Conservation (phyloP, 2,113 vertebrate genomes). For the Picathartes gymnocephalus region DNA sequence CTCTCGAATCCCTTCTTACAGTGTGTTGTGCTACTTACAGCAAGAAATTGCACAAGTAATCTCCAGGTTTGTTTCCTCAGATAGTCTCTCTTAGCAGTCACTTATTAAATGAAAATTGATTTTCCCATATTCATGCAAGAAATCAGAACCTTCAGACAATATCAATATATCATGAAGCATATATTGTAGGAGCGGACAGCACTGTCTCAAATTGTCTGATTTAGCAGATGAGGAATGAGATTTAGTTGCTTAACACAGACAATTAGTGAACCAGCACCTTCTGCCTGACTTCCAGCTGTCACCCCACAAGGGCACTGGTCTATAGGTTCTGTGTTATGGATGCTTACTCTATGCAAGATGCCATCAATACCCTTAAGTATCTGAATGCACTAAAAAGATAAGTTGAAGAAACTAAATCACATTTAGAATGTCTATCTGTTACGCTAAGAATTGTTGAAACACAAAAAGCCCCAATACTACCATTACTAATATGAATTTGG, state of each 20-base stretch:
- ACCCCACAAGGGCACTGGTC: not conserved
- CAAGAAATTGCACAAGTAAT: not conserved
- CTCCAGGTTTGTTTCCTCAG: not conserved
- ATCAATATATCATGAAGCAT: not conserved
- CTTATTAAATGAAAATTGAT: conserved; percentile 3
- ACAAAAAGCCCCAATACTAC: not conserved
- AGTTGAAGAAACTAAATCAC: not conserved
- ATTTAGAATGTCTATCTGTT: not conserved
- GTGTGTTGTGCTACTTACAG: not conserved
- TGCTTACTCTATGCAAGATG: not conserved
- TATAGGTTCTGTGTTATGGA: not conserved
- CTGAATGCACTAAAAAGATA: not conserved
- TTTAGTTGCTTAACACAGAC: not conserved
- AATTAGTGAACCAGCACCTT: not conserved
- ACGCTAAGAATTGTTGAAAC: not conserved
- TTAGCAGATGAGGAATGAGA: not conserved
- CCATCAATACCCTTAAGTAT: not conserved
- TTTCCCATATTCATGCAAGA: not conserved
- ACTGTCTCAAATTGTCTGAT: not conserved
- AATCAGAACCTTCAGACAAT: not conserved
- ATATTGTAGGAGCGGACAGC: not conserved
- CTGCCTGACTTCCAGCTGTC: not conserved
- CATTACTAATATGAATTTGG: not conserved
- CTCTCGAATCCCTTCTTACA: not conserved
- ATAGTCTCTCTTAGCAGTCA: not conserved